Percentiles rank a stretch among this genome's conserved stretches.
phyloP scores from a whole-genome alignment of 1,140 invertebrate genomes.

The Bilobella aurantiaca region DNA sequence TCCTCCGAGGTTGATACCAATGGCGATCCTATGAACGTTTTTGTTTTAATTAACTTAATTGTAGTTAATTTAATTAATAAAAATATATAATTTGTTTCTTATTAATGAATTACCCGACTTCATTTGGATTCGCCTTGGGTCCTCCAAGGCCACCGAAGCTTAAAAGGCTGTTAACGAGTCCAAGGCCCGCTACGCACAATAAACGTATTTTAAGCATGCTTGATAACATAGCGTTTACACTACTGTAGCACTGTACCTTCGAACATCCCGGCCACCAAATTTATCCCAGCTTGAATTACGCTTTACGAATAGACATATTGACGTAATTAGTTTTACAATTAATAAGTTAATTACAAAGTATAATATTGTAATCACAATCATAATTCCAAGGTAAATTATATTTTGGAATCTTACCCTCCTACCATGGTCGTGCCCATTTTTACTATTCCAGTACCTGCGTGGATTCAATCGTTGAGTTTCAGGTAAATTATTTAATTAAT shows the following conservation, averaged over 20 bases:
- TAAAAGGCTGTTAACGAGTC: not conserved
- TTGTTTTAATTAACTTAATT: not conserved
- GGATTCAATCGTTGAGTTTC: no score
- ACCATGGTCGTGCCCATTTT: no score
- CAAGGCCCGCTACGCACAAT: not conserved
- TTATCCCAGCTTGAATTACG: no score
- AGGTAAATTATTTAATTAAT: not conserved
- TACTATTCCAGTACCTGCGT: no score
- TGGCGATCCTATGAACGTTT: not conserved
- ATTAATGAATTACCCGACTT: not conserved
- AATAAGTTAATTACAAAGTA: no score
- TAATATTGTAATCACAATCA: no score
- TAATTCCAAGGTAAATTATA: no score
- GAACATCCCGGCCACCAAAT: not conserved
- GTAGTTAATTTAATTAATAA: not conserved
- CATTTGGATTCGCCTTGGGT: not conserved
- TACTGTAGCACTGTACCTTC: not conserved
- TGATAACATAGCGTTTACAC: not conserved
- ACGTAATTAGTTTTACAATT: no score
- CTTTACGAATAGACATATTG: no score
- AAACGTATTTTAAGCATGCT: not conserved
- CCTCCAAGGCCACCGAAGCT: not conserved
- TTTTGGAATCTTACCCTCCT: no score
- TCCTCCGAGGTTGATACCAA: not conserved
- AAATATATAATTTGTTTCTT: not conserved